Conservation (phyloP, 2,888 invertebrate species). For the Perithous albicinctus region DNA sequence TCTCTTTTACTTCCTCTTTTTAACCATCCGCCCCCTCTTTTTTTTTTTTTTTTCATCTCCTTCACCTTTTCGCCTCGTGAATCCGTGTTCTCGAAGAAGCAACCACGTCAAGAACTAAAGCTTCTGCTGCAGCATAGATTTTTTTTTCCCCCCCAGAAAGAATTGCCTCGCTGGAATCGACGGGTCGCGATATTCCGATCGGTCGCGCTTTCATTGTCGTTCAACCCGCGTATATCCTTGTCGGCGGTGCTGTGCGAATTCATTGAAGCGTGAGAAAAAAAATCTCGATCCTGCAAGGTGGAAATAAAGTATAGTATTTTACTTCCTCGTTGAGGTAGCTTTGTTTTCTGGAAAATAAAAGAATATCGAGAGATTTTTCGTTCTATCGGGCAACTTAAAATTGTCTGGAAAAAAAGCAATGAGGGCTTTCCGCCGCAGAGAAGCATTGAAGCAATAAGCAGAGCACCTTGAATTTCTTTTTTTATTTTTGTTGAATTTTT, state of each 20-base stretch:
- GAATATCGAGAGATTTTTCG: too few relatives aligned
- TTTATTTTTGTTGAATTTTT: too few relatives aligned
- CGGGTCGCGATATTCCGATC: constrained; percentile 40
- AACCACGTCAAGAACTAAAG: constrained; percentile 46
- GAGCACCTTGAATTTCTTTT: too few relatives aligned
- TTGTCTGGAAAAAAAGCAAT: too few relatives aligned
- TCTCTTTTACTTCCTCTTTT: constrained; percentile 23
- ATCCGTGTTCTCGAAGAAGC: constrained; percentile 55
- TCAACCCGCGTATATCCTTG: background rate
- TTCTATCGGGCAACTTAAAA: too few relatives aligned
- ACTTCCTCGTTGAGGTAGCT: too few relatives aligned
- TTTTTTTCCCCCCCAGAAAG: constrained; percentile 19
- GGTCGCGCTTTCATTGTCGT: constrained; percentile 8
- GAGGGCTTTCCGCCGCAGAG: too few relatives aligned
- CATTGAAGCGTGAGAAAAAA: background rate
- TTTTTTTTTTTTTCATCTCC: too few relatives aligned
- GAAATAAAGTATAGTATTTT: background rate
- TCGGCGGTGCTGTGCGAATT: background rate
- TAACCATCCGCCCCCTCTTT: background rate
- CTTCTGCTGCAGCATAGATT: constrained; percentile 25
- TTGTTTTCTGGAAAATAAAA: too few relatives aligned
- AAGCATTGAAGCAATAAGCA: too few relatives aligned
- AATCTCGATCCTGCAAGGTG: background rate
- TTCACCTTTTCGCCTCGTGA: background rate
- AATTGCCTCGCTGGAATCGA: constrained; percentile 48